Conservation (phyloP, 2,888 invertebrate genomes). For the Conus canariensis region DNA sequence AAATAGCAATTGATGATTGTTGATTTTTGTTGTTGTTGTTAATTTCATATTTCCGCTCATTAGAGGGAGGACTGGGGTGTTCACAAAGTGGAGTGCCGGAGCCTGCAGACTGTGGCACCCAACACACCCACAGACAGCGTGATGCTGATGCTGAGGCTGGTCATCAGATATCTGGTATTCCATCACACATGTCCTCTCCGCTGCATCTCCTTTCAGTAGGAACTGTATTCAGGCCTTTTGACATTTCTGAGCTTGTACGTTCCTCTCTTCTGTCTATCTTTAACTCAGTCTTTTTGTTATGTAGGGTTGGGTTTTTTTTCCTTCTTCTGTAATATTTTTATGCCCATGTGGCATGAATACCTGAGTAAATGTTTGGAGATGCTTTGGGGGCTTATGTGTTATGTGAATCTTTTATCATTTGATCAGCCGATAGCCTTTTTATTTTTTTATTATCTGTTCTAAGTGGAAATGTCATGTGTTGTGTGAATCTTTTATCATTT, state of each 20-base stretch:
- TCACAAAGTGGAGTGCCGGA: slow-evolving; percentile 74
- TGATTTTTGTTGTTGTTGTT: background rate
- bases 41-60: background rate
- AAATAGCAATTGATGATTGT: background rate
- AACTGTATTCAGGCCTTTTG: background rate
- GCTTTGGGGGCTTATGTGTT: no score
- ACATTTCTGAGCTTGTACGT: background rate
- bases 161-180: slow-evolving; percentile 83
- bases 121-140: slow-evolving; percentile 90
- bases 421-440: no score
- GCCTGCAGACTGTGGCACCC: slow-evolving; percentile 87
- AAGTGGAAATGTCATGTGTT: no score
- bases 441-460: no score
- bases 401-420: no score
- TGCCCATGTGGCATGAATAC: no score
- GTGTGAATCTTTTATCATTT: no score
- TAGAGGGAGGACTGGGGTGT: slow-evolving; percentile 31
- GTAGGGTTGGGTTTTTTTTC: background rate
- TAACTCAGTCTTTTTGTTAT: background rate
- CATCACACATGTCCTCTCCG: background rate
- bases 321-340: background rate
- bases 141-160: slow-evolving; percentile 87
- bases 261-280: background rate
- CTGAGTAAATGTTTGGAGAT: no score
- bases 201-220: background rate